Percentiles rank a stretch among this genome's conserved stretches.
Conservation (phyloP, 2,113 vertebrate genomes). For the Columba livia region DNA sequence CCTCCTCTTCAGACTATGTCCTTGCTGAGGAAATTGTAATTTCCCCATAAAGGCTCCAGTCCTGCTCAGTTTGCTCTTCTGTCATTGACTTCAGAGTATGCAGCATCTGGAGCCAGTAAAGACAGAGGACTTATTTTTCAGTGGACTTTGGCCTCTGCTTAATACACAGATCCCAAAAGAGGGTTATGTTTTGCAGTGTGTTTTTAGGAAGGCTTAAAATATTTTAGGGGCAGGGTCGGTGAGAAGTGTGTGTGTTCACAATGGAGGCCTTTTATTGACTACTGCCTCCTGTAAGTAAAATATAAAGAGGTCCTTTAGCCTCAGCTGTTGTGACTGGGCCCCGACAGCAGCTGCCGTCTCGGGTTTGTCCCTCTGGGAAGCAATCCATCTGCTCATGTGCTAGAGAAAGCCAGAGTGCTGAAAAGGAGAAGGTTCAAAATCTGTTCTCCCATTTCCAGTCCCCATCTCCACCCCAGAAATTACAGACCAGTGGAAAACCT, state of each 20-base stretch:
- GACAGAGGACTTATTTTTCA: conserved; percentile 55
- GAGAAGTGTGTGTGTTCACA: conserved; percentile 33
- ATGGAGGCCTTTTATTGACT: conserved; percentile 62
- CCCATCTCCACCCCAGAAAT: not conserved
- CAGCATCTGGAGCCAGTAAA: conserved; percentile 28
- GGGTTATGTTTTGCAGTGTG: conserved; percentile 39
- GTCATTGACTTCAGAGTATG: not conserved
- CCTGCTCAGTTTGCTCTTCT: conserved; percentile 24
- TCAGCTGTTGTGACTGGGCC: conserved; percentile 61
- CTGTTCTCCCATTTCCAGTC: not conserved
- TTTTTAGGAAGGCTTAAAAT: conserved; percentile 52
- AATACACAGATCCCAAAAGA: conserved; percentile 22
- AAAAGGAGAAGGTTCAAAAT: conserved; percentile 10
- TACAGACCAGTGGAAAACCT: conserved; percentile 1
- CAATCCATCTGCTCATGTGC: conserved; percentile 67
- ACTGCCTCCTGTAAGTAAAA: conserved; percentile 47
- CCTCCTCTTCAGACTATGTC: conserved; percentile 16
- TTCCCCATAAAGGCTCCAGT: conserved; percentile 22
- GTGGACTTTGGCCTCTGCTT: conserved; percentile 33
- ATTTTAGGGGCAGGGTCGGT: not conserved
- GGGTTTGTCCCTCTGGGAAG: conserved; percentile 52
- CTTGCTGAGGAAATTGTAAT: conserved; percentile 28
- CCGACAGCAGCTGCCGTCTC: conserved; percentile 65
- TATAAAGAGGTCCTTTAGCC: conserved; percentile 58
- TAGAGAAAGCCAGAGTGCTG: conserved; percentile 7